phyloP scores from a whole-genome alignment of 1,140 invertebrate species.

The Meloidogyne chitwoodi region DNA sequence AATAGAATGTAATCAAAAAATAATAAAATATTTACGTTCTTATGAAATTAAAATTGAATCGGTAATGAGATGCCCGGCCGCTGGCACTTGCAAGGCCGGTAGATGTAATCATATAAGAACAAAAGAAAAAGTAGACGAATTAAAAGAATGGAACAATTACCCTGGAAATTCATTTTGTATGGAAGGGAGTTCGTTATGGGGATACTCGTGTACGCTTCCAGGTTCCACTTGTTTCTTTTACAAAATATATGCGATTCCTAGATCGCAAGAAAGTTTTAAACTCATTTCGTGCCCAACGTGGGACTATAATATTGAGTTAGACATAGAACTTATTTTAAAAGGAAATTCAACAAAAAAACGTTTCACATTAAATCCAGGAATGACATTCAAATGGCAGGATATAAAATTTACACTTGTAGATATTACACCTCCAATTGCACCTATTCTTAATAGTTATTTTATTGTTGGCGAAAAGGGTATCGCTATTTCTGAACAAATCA shows the following conservation, averaged over 20 bases:
- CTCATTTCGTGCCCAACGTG: not conserved
- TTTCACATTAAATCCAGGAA: not conserved
- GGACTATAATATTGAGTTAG: not conserved
- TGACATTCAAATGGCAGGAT: not conserved
- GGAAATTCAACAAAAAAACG: not conserved
- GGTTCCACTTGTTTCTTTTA: not conserved
- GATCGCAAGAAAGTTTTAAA: not conserved
- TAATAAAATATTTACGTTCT: not conserved
- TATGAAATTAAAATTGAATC: not conserved
- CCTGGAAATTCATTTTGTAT: conserved; percentile 1
- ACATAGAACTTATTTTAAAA: not conserved
- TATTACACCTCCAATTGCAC: not conserved
- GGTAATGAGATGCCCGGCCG: not conserved
- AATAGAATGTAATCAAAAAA: not conserved
- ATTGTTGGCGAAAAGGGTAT: not conserved
- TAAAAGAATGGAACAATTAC: not conserved
- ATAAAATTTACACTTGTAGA: not conserved
- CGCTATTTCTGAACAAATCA: not conserved
- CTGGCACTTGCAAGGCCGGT: not conserved
- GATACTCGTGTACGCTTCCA: not conserved
- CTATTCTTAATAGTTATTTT: not conserved
- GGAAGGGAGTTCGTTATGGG: not conserved
- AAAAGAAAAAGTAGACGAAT: not conserved
- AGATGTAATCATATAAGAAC: not conserved
- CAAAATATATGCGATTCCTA: not conserved